Evolutionary conservation across 2,888 invertebrate species (phyloP), one percentile per base, ranked within the genome.

Genomic region (Ceraclea dissimilis): DNA sequence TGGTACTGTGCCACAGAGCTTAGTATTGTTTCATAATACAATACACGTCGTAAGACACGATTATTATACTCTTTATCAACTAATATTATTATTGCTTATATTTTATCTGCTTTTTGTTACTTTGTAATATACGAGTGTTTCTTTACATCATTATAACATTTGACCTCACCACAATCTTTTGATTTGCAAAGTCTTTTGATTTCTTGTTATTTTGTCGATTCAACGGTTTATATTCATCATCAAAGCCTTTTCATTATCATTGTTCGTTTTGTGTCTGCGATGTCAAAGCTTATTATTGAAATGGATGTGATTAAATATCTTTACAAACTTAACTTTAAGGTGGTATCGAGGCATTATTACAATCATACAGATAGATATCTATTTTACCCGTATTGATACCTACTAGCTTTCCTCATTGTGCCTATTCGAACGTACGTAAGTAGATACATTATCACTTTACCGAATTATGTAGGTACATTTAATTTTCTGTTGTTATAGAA

Each of bases 191-290:
- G 39, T 39, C 39, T 39, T 26, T 39, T 39, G 39, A 39, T 39
- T 39, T 39, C 39, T 39, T 39, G 39, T 39, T 39, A 39, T 39
- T 39, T 39, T 39, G 39, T 39, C 39, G 39, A 39, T 39, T 39
- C 39, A 39, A 39, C 2, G 39, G 8, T 39, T 39, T 39, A 26
- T 26, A 39, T 39, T 39, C 39, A 8, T 39, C 39, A 39, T 39
- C 39, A 39, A 39, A 39, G 39, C 13, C 39, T 39, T 39, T 39
- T 39, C 8, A 39, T 39, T 39, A 39, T 39, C 39, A 39, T 39
- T 39, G 39, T 39, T 39, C 39, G 39, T 39, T 39, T 39, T 39
- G 39, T 39, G 39, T 39, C 39, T 39, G 39, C 39, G 39, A 39
- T 39, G 39, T 39, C 39, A 39, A 39, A 39, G 39, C 39, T 39